A percentile compares a stretch with the other conserved stretches of the same genome.
Evolutionary conservation across 2,888 invertebrate species (phyloP).

Genomic region (Plutella xylostella): DNA sequence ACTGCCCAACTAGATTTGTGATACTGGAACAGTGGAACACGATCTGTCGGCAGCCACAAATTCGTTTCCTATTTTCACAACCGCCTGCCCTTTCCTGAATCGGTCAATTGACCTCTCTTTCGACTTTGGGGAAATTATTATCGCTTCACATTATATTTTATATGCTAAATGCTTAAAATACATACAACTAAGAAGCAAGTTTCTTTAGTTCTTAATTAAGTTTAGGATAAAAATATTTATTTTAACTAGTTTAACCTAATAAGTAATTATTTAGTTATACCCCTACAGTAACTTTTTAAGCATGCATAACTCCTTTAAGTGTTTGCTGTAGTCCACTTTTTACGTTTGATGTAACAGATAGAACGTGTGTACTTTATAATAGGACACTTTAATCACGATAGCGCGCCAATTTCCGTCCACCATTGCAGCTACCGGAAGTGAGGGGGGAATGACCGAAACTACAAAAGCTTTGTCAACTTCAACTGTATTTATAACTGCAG

Average conservation of each 20-base stretch:
- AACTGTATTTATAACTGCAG: no score
- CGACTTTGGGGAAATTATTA: background rate
- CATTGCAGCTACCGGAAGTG: constrained; percentile 34
- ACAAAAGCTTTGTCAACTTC: no score
- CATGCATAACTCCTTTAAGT: no score
- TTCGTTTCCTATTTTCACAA: constrained; percentile 26
- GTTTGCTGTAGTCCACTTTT: no score
- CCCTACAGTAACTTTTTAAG: no score
- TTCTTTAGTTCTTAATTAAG: background rate
- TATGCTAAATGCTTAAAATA: background rate
- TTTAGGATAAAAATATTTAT: background rate
- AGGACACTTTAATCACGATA: constrained; percentile 19
- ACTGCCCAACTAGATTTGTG: constrained; percentile 40
- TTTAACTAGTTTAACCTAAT: no score
- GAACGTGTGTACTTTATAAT: no score
- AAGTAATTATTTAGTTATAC: no score
- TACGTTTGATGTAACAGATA: no score
- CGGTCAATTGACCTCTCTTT: background rate
- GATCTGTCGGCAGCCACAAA: constrained; percentile 20
- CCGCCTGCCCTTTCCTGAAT: background rate
- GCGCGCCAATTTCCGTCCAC: constrained; percentile 34
- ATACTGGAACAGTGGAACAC: constrained; percentile 35
- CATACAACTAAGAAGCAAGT: background rate
- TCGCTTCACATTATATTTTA: background rate
- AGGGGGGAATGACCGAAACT: constrained; percentile 12